Evolutionary conservation across 2,888 invertebrate species (phyloP), one percentile per base, ranked within the genome.

Genomic region (Spisula subtruncata): DNA sequence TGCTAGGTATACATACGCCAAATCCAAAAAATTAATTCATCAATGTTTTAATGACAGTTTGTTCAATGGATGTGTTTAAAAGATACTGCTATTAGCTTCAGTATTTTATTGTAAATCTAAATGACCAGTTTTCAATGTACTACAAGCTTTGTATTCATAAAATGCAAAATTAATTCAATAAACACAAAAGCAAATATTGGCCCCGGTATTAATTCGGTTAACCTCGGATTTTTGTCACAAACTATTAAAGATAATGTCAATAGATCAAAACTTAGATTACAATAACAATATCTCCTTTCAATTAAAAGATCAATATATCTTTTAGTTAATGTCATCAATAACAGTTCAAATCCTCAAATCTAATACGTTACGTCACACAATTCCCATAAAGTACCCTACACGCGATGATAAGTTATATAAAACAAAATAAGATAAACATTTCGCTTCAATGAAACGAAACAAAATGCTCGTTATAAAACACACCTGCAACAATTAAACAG

Each of bases 211-310:
- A 10, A n/a, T 1, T 25, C 25, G n/a, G 5, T 25, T 25, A 66
- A 66, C 60, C 25, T 25, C 51, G 60, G n/a, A 41, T 66, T 66
- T 25, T 66, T 66, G 60, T 66, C 25, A n/a, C 60, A 66, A 41
- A 51, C 14, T 51, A 51, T 51, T 41, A 41, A 41, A 41, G 14
- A 8, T 51, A 51, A 51, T 16, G 12, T 51, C 16, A 51, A 51
- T 51, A 51, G 51, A 16, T 51, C 16, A 51, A 16, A 51, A 12
- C 16, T 14, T 51, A 51, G 1, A 51, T 51, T 51, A 51, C 51
- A 51, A 66, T 66, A 66, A 41, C 56, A 20, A 66, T 66, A 66
- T 66, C 60, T 25, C 60, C 25, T 25, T 66, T n/a, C 60, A 66
- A 66, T 25, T 66, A 66, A 66, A 66, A 6, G 60, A 66, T 66